These are phyloP conservation scores for Rhagonycha fulva DNA, from an alignment of 2,888 invertebrate species.

Conservation along the genomic window DNA sequence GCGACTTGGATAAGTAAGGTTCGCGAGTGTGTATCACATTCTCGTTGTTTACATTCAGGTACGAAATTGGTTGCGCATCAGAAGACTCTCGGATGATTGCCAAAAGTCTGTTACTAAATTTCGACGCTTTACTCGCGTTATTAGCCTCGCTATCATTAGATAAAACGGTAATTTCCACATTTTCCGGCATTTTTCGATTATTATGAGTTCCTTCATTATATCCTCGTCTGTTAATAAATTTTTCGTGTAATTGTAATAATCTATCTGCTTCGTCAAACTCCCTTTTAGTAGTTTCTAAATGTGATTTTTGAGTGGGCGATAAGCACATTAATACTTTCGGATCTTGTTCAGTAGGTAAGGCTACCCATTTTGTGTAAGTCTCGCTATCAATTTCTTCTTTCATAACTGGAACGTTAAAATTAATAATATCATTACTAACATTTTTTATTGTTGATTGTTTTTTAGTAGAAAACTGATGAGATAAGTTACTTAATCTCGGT, in stretches of 20 bases:
- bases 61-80: slow-evolving; percentile 28
- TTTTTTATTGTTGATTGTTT: not conserved
- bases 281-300: slow-evolving; percentile 61
- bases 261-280: slow-evolving; percentile 63
- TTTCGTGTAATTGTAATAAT: slow-evolving; percentile 70
- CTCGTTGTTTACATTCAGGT: slow-evolving; percentile 33
- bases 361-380: slow-evolving; percentile 62
- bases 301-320: slow-evolving; percentile 72
- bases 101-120: slow-evolving; percentile 61
- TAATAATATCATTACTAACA: not conserved
- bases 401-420: slow-evolving; percentile 35
- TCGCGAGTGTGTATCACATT: slow-evolving; percentile 44
- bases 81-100: slow-evolving; percentile 64
- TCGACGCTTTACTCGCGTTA: slow-evolving; percentile 7
- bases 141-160: slow-evolving; percentile 21
- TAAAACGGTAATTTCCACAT: slow-evolving; percentile 34
- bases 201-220: slow-evolving; percentile 47
- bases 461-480: not conserved
- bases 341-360: slow-evolving; percentile 64
- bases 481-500: slow-evolving; percentile 6
- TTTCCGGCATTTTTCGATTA: slow-evolving; percentile 53
- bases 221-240: slow-evolving; percentile 65
- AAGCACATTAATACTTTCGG: slow-evolving; percentile 68
- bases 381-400: slow-evolving; percentile 44
- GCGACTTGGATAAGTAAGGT: not conserved